Percentiles rank a stretch among this genome's conserved stretches.
Conservation (phyloP, 2,888 invertebrate species). For the Scaptomyza tumidula region DNA sequence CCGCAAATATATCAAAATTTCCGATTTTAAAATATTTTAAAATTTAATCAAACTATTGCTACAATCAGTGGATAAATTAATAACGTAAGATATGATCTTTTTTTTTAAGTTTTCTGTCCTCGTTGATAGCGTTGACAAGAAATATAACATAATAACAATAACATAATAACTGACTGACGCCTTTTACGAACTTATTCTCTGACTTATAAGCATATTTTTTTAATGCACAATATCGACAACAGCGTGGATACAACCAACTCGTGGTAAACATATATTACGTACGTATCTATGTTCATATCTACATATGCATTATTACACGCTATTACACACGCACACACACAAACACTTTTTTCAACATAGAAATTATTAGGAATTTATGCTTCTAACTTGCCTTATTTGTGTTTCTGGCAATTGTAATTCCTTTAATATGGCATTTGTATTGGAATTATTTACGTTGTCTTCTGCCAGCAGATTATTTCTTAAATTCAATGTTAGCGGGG, state of each 20-base stretch:
- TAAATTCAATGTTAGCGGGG: constrained; percentile 26
- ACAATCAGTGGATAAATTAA: no score
- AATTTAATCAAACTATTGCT: background rate
- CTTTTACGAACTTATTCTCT: background rate
- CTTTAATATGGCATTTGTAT: constrained; percentile 15
- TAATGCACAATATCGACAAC: constrained; percentile 2
- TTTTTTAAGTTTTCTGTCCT: no score
- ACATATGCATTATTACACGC: background rate
- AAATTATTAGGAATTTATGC: background rate
- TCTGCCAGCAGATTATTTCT: constrained; percentile 30
- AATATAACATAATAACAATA: no score
- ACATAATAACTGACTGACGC: no score
- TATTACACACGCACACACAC: background rate
- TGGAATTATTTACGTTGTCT: constrained; percentile 26
- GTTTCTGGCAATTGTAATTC: constrained; percentile 16
- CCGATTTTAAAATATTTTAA: background rate
- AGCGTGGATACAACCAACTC: background rate
- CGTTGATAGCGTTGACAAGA: no score
- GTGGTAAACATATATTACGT: background rate
- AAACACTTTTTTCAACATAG: background rate
- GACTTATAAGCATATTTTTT: background rate
- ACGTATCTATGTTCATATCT: background rate
- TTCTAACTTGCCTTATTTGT: constrained; percentile 53
- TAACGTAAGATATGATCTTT: background rate
- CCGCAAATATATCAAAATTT: background rate